phyloP scores from a whole-genome alignment of 2,888 invertebrate genomes.

The Nineta flava region DNA sequence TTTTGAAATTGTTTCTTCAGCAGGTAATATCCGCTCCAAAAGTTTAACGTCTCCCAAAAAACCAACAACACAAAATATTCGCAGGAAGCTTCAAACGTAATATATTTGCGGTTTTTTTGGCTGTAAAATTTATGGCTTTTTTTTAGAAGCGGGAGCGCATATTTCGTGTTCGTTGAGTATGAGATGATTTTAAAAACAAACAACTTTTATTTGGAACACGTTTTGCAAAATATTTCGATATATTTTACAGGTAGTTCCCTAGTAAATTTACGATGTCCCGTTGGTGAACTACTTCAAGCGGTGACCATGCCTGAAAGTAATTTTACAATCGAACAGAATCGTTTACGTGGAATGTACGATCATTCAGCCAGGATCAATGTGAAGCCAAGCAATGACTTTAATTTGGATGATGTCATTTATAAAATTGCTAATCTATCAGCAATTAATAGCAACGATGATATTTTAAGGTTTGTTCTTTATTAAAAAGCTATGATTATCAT shows the following conservation, averaged over 20 bases:
- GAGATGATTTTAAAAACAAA: background rate
- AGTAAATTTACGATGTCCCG: constrained; percentile 56
- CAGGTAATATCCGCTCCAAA: constrained; percentile 26
- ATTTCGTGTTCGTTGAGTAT: background rate
- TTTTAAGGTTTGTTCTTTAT: constrained; percentile 21
- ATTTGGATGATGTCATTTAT: constrained; percentile 38
- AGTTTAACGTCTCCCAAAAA: no score
- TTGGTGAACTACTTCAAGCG: constrained; percentile 77
- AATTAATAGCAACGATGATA: constrained; percentile 28
- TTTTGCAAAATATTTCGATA: background rate
- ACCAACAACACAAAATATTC: no score
- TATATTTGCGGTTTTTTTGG: no score
- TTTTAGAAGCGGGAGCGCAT: no score
- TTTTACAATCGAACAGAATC: constrained; percentile 58
- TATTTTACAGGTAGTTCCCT: constrained; percentile 33
- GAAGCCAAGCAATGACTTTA: constrained; percentile 15
- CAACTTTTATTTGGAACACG: background rate
- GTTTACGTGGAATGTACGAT: constrained; percentile 86
- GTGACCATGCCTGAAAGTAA: constrained; percentile 53
- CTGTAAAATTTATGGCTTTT: no score
- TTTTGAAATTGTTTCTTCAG: constrained; percentile 54
- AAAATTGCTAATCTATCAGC: constrained; percentile 65
- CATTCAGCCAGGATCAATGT: constrained; percentile 32
- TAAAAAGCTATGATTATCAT: no score
- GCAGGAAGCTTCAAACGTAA: no score